A percentile compares a stretch with the other conserved stretches of the same genome.
These are phyloP conservation scores for Lasioglossum baleicum DNA, from an alignment of 1,140 invertebrate species.

Conservation along the genomic window DNA sequence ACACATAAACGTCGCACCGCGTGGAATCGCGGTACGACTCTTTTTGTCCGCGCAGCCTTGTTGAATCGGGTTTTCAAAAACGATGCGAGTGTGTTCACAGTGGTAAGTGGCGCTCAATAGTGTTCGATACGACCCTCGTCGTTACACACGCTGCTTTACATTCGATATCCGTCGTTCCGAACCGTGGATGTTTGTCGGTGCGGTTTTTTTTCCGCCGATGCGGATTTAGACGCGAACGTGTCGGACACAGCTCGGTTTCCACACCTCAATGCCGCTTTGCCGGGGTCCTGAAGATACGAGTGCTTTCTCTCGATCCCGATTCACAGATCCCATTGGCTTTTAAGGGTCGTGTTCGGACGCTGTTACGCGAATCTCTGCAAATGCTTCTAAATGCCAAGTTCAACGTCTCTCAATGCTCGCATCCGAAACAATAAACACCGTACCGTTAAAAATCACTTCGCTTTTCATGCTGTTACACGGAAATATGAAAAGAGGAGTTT, in stretches of 20 bases:
- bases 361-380: neutral
- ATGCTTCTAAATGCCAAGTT: neutral
- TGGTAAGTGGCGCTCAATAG: conserved; percentile 34
- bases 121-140: conserved; percentile 10
- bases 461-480: too few relatives aligned
- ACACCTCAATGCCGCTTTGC: conserved; percentile 12
- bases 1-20: too few relatives aligned
- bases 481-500: too few relatives aligned
- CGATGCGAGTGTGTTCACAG: conserved; percentile 39
- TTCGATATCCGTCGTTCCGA: conserved; percentile 38
- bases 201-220: conserved; percentile 8
- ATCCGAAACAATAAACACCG: too few relatives aligned
- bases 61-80: conserved; percentile 40
- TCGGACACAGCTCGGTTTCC: conserved; percentile 47
- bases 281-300: conserved; percentile 13
- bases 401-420: neutral
- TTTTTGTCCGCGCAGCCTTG: neutral
- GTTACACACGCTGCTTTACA: conserved; percentile 37
- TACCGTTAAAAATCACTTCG: too few relatives aligned
- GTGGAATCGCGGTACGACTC: neutral
- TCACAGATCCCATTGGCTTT: conserved; percentile 19
- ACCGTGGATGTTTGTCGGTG: conserved; percentile 36
- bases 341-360: conserved; percentile 3
- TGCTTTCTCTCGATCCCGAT: conserved; percentile 6
- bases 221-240: conserved; percentile 53